Evolutionary conservation across 2,797 vertebrate genomes (phyloP), one percentile per base, ranked within the genome.

Genomic region (Geotrypetes seraphini): DNA sequence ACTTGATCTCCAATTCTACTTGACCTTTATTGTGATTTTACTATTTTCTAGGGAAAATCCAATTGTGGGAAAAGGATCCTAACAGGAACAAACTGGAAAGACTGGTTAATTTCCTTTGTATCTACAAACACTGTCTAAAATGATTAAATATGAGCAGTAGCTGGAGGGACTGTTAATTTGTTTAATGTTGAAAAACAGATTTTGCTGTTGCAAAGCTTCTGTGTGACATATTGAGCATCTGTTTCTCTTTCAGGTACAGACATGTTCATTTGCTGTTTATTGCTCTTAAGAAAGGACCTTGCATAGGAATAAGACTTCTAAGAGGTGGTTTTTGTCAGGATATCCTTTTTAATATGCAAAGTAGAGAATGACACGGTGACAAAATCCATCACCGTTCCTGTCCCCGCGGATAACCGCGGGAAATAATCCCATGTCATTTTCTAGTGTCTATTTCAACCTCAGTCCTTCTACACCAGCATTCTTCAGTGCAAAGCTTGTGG

Each of bases 31-130:
- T n/a, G n/a, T n/a, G n/a, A n/a, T n/a, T n/a, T 47, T 31, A 36
- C 47, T 28, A 63, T 63, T 29, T 71, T 56, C 5, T 69, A 98
- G 95, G 75, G 85, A 92, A 71, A 97, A 98, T 74, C 95, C 95
- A 4, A 97, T 98, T 25, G 84, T 92, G 32, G 89, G 91, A 33
- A 95, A 92, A 69, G 84, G 83, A 36, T 91, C 81, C 21, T 91
- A 88, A 79, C 65, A 23, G 14, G 35, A 41, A 28, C 42, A 40
- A 52, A 45, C 69, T 75, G 73, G 69, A 78, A 54, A 37, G 43
- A 17, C 19, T 47, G 2, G 15, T 48, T 60, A 30, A 43, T 32
- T 44, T 33, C 45, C 53, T 53, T 31, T 44, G 21, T 29, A 30
- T 44, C 64, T 42, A 19, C 53, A 31, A 4, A 14, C 51, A 49